phyloP scores from a whole-genome alignment of 2,113 vertebrate genomes.

The Elachura formosa region DNA sequence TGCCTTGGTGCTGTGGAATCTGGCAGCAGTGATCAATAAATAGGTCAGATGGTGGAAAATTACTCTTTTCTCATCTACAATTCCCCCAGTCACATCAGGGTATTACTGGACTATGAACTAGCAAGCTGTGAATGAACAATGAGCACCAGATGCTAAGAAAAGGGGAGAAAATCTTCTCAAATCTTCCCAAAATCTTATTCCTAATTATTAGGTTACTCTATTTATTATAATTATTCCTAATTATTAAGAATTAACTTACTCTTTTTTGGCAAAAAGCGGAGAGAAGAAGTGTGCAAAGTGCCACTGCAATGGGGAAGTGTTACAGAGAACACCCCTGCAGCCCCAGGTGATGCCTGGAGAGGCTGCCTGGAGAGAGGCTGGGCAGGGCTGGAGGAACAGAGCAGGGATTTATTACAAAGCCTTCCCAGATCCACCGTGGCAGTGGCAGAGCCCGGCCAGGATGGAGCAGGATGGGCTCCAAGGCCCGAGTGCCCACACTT shows the following conservation, averaged over 20 bases:
- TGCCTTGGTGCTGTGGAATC: neutral
- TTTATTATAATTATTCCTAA: too few species aligned
- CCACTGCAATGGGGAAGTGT: neutral
- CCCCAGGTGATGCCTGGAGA: neutral
- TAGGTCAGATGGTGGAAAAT: neutral
- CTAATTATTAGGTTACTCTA: too few species aligned
- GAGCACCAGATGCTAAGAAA: neutral
- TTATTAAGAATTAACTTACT: neutral
- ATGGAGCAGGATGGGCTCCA: too few species aligned
- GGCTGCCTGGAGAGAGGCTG: too few species aligned
- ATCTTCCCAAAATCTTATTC: neutral
- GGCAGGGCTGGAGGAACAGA: too few species aligned
- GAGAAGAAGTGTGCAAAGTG: rapidly evolving
- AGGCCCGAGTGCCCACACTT: too few species aligned
- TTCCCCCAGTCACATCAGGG: neutral
- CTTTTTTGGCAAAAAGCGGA: neutral
- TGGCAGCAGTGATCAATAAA: neutral
- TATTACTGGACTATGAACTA: neutral
- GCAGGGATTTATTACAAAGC: too few species aligned
- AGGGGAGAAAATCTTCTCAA: too few species aligned
- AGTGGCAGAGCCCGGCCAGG: too few species aligned
- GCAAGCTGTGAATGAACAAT: rapidly evolving
- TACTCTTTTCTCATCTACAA: neutral
- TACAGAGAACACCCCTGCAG: neutral
- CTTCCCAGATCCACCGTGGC: too few species aligned